Evolutionary conservation across 2,797 vertebrate genomes (phyloP).

Genomic region (Silurus lanzhouensis): DNA sequence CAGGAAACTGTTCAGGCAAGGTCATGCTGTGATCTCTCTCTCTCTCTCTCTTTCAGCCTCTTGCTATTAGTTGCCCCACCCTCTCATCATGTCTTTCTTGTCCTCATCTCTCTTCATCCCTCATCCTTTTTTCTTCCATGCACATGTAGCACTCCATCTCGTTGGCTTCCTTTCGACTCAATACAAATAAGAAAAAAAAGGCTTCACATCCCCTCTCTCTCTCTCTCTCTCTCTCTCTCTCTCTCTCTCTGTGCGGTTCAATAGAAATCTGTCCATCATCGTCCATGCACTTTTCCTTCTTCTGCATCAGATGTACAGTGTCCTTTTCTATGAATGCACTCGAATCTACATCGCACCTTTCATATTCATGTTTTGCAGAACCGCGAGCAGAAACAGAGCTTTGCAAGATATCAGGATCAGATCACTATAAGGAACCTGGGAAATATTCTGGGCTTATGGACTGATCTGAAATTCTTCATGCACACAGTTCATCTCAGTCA

Average conservation of each 20-base stretch:
- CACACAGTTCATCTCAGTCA: neutral
- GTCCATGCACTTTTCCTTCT: neutral
- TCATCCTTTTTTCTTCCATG: neutral
- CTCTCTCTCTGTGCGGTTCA: neutral
- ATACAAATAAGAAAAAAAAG: no score
- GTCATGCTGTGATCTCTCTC: constrained; percentile 17
- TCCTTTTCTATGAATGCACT: no score
- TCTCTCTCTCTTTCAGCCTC: constrained; percentile 2
- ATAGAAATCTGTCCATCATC: constrained; percentile 32
- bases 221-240: neutral
- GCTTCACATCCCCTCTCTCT: neutral
- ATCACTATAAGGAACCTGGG: no score
- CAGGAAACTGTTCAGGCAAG: neutral
- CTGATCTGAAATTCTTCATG: neutral
- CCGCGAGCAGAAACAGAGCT: no score
- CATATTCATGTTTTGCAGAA: no score
- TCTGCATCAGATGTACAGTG: no score
- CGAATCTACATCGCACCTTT: no score
- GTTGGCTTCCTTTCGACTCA: neutral
- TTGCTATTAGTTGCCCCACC: neutral
- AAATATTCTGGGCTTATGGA: neutral
- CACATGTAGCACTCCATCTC: neutral
- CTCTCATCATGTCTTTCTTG: neutral
- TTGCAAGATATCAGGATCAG: neutral
- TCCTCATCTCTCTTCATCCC: neutral